Conservation (phyloP, 2,888 invertebrate species). For the Brenthis daphne region DNA sequence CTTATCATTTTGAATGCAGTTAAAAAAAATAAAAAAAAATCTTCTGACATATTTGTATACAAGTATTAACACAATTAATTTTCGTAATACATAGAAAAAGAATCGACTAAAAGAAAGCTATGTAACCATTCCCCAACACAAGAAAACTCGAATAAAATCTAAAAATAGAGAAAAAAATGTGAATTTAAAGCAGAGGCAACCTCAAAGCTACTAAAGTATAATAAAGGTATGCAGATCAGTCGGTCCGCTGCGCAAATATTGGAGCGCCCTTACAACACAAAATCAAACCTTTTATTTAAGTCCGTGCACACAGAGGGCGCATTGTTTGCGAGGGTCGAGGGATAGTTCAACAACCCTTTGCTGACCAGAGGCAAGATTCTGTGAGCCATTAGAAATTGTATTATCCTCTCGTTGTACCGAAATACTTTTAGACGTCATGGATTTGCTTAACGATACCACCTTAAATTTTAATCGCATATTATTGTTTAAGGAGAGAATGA, state of each 20-base stretch:
- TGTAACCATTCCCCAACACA: not conserved
- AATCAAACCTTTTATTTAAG: conserved; percentile 83
- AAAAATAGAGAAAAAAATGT: conserved; percentile 13
- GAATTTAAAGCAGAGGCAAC: conserved; percentile 36
- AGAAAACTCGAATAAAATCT: conserved; percentile 6
- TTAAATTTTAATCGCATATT: no score
- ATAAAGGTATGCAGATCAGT: conserved; percentile 75
- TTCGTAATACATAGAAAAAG: no score
- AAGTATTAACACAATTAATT: no score
- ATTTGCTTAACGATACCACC: not conserved
- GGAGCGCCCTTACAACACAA: conserved; percentile 77
- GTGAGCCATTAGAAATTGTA: conserved; percentile 57
- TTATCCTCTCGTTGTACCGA: conserved; percentile 51
- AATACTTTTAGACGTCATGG: conserved; percentile 42
- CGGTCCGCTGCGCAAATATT: conserved; percentile 74
- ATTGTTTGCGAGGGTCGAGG: conserved; percentile 63
- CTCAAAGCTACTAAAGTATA: conserved; percentile 49
- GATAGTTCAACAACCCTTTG: conserved; percentile 79
- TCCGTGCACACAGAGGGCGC: conserved; percentile 69
- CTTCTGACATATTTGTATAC: no score
- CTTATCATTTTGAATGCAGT: no score
- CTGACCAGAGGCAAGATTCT: conserved; percentile 70
- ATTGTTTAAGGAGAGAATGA: no score
- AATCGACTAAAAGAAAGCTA: no score
- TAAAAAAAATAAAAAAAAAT: no score